phyloP scores from a whole-genome alignment of 2,113 vertebrate genomes.

The Istiophorus platypterus region DNA sequence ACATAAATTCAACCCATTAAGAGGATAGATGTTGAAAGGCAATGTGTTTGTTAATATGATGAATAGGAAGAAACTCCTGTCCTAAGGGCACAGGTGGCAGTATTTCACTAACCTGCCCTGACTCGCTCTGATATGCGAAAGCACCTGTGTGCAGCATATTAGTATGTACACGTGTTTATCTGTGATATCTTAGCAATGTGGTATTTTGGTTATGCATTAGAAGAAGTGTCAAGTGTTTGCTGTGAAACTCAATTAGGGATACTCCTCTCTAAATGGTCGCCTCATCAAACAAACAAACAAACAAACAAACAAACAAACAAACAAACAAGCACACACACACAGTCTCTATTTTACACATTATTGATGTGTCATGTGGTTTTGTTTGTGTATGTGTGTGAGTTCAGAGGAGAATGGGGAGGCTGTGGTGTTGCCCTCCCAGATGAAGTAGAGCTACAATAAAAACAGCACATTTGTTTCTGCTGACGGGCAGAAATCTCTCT shows the following conservation, averaged over 20 bases:
- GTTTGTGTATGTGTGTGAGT: not conserved
- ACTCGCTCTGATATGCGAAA: constrained; percentile 41
- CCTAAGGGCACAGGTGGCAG: not conserved
- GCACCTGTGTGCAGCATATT: constrained; percentile 2
- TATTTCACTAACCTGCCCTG: constrained; percentile 35
- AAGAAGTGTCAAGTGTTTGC: constrained; percentile 22
- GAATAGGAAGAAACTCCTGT: constrained; percentile 23
- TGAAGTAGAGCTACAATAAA: constrained; percentile 53
- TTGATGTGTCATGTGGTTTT: not conserved
- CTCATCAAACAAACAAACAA: not conserved
- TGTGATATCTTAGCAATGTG: constrained; percentile 19
- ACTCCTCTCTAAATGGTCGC: constrained; percentile 18
- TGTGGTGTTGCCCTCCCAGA: constrained; percentile 12
- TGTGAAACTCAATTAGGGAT: not conserved
- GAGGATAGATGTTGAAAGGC: not conserved
- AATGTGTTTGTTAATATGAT: not conserved
- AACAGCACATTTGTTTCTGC: constrained; percentile 65
- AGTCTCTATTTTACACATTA: not conserved
- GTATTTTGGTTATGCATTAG: constrained; percentile 5
- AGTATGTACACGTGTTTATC: not conserved
- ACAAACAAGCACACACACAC: not conserved
- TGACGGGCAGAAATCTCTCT: constrained; percentile 54
- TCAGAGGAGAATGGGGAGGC: not conserved
- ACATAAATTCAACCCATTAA: not conserved
- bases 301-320: not conserved